Evolutionary conservation across 1,140 invertebrate genomes (phyloP).

Genomic region (Teleopsis dalmanni): DNA sequence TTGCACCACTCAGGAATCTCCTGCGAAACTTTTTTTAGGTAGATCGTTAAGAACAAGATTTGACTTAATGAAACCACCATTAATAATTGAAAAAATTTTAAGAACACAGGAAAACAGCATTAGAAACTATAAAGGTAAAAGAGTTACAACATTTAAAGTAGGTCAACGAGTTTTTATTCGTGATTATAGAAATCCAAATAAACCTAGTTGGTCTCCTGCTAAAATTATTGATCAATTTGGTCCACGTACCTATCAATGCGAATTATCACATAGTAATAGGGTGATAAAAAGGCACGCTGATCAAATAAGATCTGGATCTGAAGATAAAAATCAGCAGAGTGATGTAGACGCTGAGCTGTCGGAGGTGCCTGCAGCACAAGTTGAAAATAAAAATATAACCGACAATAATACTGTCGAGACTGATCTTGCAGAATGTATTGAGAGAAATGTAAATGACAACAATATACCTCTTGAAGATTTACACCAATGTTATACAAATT

Average conservation of each 20-base stretch:
- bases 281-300: conserved; percentile 1
- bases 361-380: too few relatives aligned
- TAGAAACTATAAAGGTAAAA: conserved; percentile 2
- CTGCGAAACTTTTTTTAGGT: conserved; percentile 1
- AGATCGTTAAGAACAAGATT: conserved; percentile 1
- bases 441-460: too few relatives aligned
- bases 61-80: not conserved
- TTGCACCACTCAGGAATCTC: not conserved
- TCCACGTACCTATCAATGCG: conserved; percentile 1
- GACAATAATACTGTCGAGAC: too few relatives aligned
- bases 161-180: conserved; percentile 2
- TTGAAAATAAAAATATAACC: too few relatives aligned
- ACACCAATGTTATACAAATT: too few relatives aligned
- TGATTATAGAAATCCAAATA: conserved; percentile 5
- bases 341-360: too few relatives aligned
- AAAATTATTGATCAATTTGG: not conserved
- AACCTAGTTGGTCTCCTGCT: not conserved
- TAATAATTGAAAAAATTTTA: conserved; percentile 2
- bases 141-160: not conserved
- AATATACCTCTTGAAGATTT: too few relatives aligned
- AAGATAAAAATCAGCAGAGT: too few relatives aligned
- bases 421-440: too few relatives aligned
- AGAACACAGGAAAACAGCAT: not conserved
- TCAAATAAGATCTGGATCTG: too few relatives aligned
- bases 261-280: not conserved